Evolutionary conservation across 2,113 vertebrate species (phyloP), one percentile per base, ranked within the genome.

Genomic region (Blennius ocellaris): DNA sequence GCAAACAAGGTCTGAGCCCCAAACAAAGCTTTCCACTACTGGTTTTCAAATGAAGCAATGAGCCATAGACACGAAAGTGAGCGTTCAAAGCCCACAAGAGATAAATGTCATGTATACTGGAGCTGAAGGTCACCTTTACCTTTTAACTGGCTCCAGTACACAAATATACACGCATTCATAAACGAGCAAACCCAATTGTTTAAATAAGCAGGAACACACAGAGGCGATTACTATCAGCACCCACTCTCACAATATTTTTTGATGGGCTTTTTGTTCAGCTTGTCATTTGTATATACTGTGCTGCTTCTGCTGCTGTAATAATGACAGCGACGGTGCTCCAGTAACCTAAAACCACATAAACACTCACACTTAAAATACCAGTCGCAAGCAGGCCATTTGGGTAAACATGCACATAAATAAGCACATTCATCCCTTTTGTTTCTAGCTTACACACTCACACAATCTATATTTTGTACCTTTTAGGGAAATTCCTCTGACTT

Each of bases 191-290:
- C 39, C n/a, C 17, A 39, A 49, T 21, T 43, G 11, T n/a, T 21
- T 47, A 47, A 30, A 30, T 30, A 30, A 30, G 21, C 21, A 30
- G 21, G 21, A 62, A 69, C 54, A 60, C 57, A 38, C 58, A 17
- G n/a, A 43, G 44, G n/a, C 37, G 60, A 82, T 52, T 69, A 81
- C 73, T 7, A 44, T 45, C 17, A 49, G 6, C 41, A 40, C 68
- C 70, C 40, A 11, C 15, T 63, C 39, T 21, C 30, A 68, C 17
- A 7, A 38, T 70, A 37, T 71, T 76, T 71, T 76, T 9, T 69
- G 52, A 71, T 81, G 67, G 68, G 69, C 41, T 62, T 58, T 52
- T 40, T 49, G 38, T 68, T 67, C 12, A 61, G 43, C 36, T 15
- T 0, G 68, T 70, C 77, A 43, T 70, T 52, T 40, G 2, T 52